Evolutionary conservation across 2,888 invertebrate species (phyloP), one percentile per base, ranked within the genome.

Genomic region (Acrobasis repandana): DNA sequence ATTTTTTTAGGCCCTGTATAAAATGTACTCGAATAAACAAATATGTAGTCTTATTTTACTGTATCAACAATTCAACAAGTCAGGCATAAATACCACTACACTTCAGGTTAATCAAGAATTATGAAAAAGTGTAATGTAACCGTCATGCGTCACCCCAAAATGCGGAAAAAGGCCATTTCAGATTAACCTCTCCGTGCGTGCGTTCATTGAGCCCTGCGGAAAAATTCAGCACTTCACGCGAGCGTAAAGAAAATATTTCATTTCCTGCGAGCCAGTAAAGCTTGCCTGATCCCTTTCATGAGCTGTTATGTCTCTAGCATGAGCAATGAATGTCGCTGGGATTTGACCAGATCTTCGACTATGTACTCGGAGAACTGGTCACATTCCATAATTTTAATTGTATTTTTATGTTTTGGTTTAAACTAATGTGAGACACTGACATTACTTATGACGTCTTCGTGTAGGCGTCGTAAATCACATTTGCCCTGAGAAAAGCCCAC

Each of bases 241-340:
- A 79, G 78, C 79, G 79, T 78, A 76, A 78, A 76, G 78, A 79
- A 85, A 82, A 84, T 86, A 85, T 86, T 85, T 85, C 80, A 85
- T 87, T 83, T 83, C 74, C 74, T 75, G 67, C 79, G 80, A 83
- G 82, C 80, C 79, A 69, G 76, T 75, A 82, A 83, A 86, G 80
- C 85, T 80, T 71, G 67, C 67, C 64, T 83, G 83, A 87, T 85
- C 85, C 84, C 72, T 81, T 87, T 87, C 87, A 88, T 86, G 84
- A 82, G 80, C 73, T 78, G 64, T 74, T 70, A 74, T 77, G 81
- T 77, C 78, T 76, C 77, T 68, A 66, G 79, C 80, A 80, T 82
- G 82, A 80, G 79, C 80, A 80, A 81, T 83, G 80, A 82, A 81
- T 77, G 80, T 82, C 77, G 70, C 72, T 65, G 61, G 67, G 66